phyloP scores from a whole-genome alignment of 2,113 vertebrate genomes.

The Apeltes quadracus region DNA sequence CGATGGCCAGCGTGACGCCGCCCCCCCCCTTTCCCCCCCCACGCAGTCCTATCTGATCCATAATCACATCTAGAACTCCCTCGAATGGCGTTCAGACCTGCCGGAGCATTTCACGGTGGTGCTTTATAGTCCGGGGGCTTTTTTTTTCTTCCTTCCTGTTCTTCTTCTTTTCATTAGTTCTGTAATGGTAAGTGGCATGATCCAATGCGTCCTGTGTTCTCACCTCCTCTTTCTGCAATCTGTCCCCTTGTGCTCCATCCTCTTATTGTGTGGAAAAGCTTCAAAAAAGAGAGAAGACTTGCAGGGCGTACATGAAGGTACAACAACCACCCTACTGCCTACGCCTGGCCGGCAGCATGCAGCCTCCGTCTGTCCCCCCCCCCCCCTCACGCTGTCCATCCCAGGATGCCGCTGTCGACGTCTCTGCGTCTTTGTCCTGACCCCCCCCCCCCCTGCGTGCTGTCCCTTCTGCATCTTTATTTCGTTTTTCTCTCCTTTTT shows the following conservation, averaged over 20 bases:
- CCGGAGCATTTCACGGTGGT: conserved; percentile 43
- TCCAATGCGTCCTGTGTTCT: conserved; percentile 74
- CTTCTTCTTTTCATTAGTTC: conserved; percentile 46
- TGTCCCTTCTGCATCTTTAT: conserved; percentile 66
- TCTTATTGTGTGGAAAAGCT: conserved; percentile 87
- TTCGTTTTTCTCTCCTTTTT: conserved; percentile 38
- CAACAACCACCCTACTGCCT: conserved; percentile 69
- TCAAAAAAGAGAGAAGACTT: conserved; percentile 99
- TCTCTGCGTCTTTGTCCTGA: conserved; percentile 58
- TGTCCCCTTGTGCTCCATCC: conserved; percentile 61
- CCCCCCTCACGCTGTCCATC: conserved; percentile 43
- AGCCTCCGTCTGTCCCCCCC: neutral
- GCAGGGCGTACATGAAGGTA: conserved; percentile 99
- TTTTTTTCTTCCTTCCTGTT: too few species aligned
- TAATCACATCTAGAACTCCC: conserved; percentile 55
- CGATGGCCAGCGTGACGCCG: conserved; percentile 66
- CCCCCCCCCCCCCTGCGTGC: conserved; percentile 63
- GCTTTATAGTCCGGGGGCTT: conserved; percentile 41
- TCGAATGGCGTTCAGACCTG: conserved; percentile 39
- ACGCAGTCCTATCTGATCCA: conserved; percentile 54
- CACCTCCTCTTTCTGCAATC: conserved; percentile 66
- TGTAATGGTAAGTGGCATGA: conserved; percentile 63
- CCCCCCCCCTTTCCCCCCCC: conserved; percentile 32
- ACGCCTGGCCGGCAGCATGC: conserved; percentile 70
- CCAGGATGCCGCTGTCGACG: conserved; percentile 60